phyloP scores from a whole-genome alignment of 2,113 vertebrate genomes.

The Aix galericulata region DNA sequence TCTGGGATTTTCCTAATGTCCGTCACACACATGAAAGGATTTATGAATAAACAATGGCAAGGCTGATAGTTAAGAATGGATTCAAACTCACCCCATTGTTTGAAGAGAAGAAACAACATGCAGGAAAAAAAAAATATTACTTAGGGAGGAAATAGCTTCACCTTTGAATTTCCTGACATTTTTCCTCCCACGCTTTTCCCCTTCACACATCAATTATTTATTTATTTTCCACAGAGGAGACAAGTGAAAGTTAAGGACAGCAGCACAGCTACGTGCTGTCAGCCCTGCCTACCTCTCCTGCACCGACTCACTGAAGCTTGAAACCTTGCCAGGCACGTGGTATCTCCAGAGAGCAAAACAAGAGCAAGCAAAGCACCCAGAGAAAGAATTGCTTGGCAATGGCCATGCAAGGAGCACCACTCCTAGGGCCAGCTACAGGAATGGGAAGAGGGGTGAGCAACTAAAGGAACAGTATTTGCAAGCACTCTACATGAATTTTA shows the following conservation, averaged over 20 bases:
- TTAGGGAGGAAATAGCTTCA: slow-evolving; percentile 74
- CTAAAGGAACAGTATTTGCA: neutral
- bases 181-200: slow-evolving; percentile 75
- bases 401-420: neutral
- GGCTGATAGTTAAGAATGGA: slow-evolving; percentile 52
- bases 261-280: slow-evolving; percentile 40
- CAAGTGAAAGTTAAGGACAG: slow-evolving; percentile 64
- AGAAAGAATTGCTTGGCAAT: neutral
- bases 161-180: slow-evolving; percentile 78
- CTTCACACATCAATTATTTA: slow-evolving; percentile 58
- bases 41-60: slow-evolving; percentile 55
- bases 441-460: neutral
- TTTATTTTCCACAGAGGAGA: slow-evolving; percentile 60
- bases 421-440: neutral
- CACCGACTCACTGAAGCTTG: neutral
- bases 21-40: slow-evolving; percentile 59
- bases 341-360: slow-evolving; percentile 17
- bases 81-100: slow-evolving; percentile 67
- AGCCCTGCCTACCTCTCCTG: neutral
- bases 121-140: slow-evolving; percentile 61
- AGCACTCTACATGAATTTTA: neutral
- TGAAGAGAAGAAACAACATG: slow-evolving; percentile 67
- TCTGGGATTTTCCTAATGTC: slow-evolving; percentile 46
- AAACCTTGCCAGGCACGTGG: neutral
- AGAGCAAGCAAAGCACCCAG: neutral